Percentiles rank a stretch among this genome's conserved stretches.
phyloP scores from a whole-genome alignment of 2,113 vertebrate species.

The Poicephalus gulielmi region DNA sequence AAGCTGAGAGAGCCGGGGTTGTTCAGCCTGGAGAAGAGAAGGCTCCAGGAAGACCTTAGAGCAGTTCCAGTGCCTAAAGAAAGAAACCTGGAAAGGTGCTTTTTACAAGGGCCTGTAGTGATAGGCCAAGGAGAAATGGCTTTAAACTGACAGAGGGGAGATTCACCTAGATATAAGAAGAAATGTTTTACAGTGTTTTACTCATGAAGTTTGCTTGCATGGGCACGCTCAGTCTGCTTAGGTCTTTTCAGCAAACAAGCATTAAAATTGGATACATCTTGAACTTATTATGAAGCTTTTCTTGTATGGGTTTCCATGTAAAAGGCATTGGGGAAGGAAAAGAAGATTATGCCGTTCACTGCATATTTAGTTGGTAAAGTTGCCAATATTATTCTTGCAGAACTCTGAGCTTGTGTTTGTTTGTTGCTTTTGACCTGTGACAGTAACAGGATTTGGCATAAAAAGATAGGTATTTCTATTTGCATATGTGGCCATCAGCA shows the following conservation, averaged over 20 bases:
- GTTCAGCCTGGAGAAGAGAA: background rate
- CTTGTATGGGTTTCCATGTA: background rate
- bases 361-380: background rate
- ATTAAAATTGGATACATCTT: background rate
- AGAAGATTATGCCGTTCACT: background rate
- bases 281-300: background rate
- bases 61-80: rapidly evolving
- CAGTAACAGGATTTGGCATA: background rate
- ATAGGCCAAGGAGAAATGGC: rapidly evolving
- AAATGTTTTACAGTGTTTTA: rapidly evolving
- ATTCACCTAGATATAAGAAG: background rate
- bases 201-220: background rate
- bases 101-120: background rate
- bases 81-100: background rate
- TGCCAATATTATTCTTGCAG: background rate
- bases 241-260: background rate
- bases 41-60: background rate
- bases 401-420: background rate
- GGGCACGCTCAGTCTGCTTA: background rate
- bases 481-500: background rate
- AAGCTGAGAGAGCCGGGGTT: background rate
- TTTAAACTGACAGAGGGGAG: background rate
- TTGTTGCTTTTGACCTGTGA: background rate
- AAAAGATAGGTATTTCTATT: background rate
- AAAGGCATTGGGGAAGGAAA: background rate